Evolutionary conservation across 2,113 vertebrate genomes (phyloP).

Genomic region (Asarcornis scutulata): DNA sequence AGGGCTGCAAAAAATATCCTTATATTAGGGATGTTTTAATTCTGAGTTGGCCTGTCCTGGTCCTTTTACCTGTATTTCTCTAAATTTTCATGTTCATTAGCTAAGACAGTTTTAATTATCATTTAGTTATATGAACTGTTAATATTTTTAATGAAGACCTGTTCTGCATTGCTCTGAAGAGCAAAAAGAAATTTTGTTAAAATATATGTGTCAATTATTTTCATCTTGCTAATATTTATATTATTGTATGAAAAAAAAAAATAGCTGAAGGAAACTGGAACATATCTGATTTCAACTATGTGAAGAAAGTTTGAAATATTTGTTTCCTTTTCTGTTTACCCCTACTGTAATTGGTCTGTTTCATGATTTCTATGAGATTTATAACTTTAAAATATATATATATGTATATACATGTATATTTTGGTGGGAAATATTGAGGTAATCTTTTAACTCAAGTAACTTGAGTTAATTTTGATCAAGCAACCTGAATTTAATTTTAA

Average conservation of each 20-base stretch:
- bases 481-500: no score
- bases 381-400: not conserved
- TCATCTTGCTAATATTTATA: not conserved
- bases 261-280: not conserved
- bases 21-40: not conserved
- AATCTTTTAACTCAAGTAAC: not conserved
- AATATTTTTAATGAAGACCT: not conserved
- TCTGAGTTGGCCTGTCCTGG: not conserved
- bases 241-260: not conserved
- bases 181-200: not conserved
- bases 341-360: not conserved
- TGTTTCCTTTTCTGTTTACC: not conserved
- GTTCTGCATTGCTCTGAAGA: not conserved
- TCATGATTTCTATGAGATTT: not conserved
- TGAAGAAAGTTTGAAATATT: not conserved
- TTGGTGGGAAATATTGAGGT: not conserved
- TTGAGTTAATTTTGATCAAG: no score
- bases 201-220: not conserved
- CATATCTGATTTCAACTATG: not conserved
- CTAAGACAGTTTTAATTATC: not conserved
- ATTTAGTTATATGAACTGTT: not conserved
- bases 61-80: not conserved
- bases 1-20: not conserved
- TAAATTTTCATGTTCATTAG: not conserved
- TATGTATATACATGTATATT: not conserved